Conservation (phyloP, 2,797 vertebrate genomes). For the Sibirionetta formosa region DNA sequence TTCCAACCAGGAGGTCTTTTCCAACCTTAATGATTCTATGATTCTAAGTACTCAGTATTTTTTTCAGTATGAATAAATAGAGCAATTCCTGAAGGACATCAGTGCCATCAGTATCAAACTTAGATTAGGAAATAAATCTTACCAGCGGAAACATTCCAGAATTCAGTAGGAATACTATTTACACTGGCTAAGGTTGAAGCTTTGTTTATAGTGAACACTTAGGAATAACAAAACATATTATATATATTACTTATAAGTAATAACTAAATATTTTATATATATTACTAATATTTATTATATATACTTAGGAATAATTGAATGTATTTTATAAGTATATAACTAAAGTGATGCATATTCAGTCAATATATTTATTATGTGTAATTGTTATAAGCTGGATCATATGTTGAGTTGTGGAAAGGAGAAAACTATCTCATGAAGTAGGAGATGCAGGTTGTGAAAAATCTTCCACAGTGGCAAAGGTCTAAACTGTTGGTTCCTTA, state of each 20-base stretch:
- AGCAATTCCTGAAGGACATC: not conserved
- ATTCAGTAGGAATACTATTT: not conserved
- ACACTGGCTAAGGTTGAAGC: not conserved
- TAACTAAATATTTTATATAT: too few relatives aligned
- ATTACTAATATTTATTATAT: too few relatives aligned
- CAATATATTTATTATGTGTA: not conserved
- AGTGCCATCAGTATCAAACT: not conserved
- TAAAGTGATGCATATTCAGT: not conserved
- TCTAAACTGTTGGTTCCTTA: not conserved
- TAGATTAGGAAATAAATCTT: not conserved
- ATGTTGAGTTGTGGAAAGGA: not conserved
- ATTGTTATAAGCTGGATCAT: not conserved
- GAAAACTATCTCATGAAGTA: not conserved
- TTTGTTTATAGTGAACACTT: not conserved
- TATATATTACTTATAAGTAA: too few relatives aligned
- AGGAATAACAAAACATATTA: too few relatives aligned
- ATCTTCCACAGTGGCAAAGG: not conserved
- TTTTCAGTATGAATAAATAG: not conserved
- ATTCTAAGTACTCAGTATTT: not conserved
- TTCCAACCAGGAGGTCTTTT: too few relatives aligned
- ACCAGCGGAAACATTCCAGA: not conserved
- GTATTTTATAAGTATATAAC: too few relatives aligned
- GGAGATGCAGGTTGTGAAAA: not conserved
- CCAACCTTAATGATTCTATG: too few relatives aligned
- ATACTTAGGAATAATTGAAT: too few relatives aligned